Base-by-base conservation (phyloP, 1,140 invertebrate species). In the Argopecten irradians region DNA sequence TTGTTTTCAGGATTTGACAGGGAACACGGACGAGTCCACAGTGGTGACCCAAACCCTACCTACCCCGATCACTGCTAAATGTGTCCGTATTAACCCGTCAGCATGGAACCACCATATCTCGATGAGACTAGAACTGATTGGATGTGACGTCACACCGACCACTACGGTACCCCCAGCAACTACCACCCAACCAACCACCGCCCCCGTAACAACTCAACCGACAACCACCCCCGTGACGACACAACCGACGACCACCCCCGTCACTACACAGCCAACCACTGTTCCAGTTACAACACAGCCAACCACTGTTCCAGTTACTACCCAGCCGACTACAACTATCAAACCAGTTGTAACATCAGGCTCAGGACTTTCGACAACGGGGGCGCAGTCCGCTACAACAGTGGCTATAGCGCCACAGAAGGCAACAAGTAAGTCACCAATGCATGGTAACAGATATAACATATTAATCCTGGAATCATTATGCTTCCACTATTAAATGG, bases 11-110 rank as follows among this genome's bases (percentile, higher is more conserved):
- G 32, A 34, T 82, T 85, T 88, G 32, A 41, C 84, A 14, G 87
- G 87, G 32, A 88, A 88, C 22, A 55, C 22, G 11, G 87, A 88
- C 39, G 84, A 84, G 32, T 22, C 28, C 34, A 85, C 87, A 7
- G 32, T 32, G 8, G 87, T 85, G 19, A 85, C 34, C 0, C 84
- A 85, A 19, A 39, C 36, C 35, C 41, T 88, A 16, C 83, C 34
- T 8, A 83, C 83, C 35, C 88, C 88, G 19, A 41, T 89, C 0
- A 82, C 86, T 28, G 88, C 85, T 14, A 89, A 89, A 32, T 89
- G 88, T 86, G 39, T 89, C 32, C 84, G 88, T 39, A 34, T 89
- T 22, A 85, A 86, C 9, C 88, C 88, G 5, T 46, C 41, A 83
- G 88, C n/a, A 8, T 89, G 84, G 84, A 34, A 89, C 34, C 36